These are phyloP conservation scores for Siphlonurus alternatus DNA, from an alignment of 2,888 invertebrate species.

Conservation along the genomic window DNA sequence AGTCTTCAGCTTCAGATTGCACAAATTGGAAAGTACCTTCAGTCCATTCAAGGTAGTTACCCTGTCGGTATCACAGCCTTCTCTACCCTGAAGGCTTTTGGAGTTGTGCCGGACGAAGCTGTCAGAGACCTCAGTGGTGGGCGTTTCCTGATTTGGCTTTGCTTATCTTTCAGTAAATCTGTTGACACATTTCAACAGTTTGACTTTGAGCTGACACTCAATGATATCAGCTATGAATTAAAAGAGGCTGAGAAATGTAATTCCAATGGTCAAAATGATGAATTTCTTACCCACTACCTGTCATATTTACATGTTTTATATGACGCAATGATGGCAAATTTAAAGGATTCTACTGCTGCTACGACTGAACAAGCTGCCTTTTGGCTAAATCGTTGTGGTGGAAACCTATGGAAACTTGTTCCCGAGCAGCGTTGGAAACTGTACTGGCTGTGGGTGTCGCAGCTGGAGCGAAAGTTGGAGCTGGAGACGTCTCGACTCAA, in stretches of 20 bases:
- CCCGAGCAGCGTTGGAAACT: neutral
- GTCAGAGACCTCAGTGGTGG: neutral
- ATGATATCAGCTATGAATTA: neutral
- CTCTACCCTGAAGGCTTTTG: neutral
- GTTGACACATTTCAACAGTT: too few relatives aligned
- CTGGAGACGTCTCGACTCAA: neutral
- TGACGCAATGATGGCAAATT: neutral
- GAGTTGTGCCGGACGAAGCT: neutral
- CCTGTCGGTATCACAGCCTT: neutral
- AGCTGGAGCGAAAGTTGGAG: neutral
- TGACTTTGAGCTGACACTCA: neutral
- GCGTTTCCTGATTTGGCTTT: neutral
- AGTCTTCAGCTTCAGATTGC: neutral
- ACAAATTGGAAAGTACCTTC: neutral
- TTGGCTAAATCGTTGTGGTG: neutral
- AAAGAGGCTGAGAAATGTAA: neutral
- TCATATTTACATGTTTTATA: neutral
- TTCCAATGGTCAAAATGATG: neutral
- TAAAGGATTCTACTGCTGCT: neutral
- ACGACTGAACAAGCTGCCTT: neutral
- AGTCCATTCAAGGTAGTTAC: neutral
- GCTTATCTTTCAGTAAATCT: neutral
- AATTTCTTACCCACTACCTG: neutral
- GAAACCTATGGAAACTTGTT: slow-evolving; percentile 10
- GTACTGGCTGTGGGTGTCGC: slow-evolving; percentile 1